These are phyloP conservation scores for Philereme vetulata DNA, from an alignment of 2,888 invertebrate genomes.

Conservation along the genomic window DNA sequence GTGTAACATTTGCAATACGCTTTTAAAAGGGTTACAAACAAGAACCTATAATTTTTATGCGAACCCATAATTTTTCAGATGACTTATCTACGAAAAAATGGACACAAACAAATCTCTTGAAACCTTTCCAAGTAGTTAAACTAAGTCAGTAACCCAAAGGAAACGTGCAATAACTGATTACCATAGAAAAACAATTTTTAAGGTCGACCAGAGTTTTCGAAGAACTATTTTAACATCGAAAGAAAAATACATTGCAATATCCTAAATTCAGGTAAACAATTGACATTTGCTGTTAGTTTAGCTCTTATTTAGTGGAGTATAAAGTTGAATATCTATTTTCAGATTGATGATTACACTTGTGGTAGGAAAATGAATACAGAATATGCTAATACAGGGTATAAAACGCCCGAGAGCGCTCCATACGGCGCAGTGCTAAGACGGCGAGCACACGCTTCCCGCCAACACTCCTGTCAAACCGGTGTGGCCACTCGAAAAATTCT, in stretches of 20 bases:
- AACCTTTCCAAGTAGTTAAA: too few relatives aligned
- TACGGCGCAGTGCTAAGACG: slow-evolving; percentile 46
- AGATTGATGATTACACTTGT: slow-evolving; percentile 1
- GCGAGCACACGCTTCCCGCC: slow-evolving; percentile 61
- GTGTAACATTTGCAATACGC: too few relatives aligned
- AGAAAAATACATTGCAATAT: slow-evolving; percentile 9
- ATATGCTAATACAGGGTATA: slow-evolving; percentile 56
- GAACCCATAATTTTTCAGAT: too few relatives aligned
- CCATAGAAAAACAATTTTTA: slow-evolving; percentile 24
- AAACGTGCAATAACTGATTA: too few relatives aligned
- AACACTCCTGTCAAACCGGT: slow-evolving; percentile 54
- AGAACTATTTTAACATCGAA: neutral
- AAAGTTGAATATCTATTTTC: slow-evolving; percentile 12
- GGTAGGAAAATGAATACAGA: slow-evolving; percentile 21
- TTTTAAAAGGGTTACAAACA: too few relatives aligned
- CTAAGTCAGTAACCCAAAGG: too few relatives aligned
- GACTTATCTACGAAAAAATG: too few relatives aligned
- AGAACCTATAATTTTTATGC: too few relatives aligned
- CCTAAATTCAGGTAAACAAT: slow-evolving; percentile 11
- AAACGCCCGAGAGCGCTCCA: slow-evolving; percentile 39
- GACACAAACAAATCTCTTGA: too few relatives aligned
- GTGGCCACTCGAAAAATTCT: slow-evolving; percentile 69
- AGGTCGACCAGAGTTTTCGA: slow-evolving; percentile 11
- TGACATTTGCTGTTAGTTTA: neutral
- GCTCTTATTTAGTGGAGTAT: neutral